A percentile compares a stretch with the other conserved stretches of the same genome.
Conservation (phyloP, 2,888 invertebrate species). For the Euplagia quadripunctaria region DNA sequence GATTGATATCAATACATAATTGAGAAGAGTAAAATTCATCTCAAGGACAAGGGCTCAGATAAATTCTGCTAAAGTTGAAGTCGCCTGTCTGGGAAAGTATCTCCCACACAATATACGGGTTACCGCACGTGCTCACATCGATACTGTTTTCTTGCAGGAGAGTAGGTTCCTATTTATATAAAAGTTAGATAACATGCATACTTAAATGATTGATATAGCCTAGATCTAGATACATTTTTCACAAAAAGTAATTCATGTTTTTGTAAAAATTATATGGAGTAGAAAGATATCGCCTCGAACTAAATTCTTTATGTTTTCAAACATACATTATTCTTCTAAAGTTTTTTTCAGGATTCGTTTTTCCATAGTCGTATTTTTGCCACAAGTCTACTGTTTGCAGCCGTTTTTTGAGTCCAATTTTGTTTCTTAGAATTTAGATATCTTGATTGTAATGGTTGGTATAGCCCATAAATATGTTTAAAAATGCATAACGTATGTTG, state of each 20-base stretch:
- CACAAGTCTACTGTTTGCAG: not conserved
- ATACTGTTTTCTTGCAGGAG: not conserved
- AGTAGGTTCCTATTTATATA: not conserved
- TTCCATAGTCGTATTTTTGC: not conserved
- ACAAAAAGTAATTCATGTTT: not conserved
- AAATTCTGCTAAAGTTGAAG: not conserved
- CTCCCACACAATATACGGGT: not conserved
- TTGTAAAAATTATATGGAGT: not conserved
- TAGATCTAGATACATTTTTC: not conserved
- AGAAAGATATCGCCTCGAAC: too few species aligned
- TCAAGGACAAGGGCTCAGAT: too few species aligned
- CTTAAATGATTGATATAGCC: not conserved
- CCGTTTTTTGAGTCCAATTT: not conserved
- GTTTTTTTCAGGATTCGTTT: too few species aligned
- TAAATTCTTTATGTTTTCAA: not conserved
- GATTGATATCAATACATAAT: not conserved
- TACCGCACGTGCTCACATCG: not conserved
- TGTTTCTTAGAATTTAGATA: not conserved
- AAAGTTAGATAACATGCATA: not conserved
- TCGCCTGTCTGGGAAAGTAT: not conserved
- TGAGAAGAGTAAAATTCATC: not conserved
- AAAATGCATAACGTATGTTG: too few species aligned
- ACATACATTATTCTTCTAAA: not conserved
- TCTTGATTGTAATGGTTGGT: not conserved
- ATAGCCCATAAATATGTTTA: not conserved